phyloP scores from a whole-genome alignment of 1,140 invertebrate genomes.

The Drosophila sucinea region DNA sequence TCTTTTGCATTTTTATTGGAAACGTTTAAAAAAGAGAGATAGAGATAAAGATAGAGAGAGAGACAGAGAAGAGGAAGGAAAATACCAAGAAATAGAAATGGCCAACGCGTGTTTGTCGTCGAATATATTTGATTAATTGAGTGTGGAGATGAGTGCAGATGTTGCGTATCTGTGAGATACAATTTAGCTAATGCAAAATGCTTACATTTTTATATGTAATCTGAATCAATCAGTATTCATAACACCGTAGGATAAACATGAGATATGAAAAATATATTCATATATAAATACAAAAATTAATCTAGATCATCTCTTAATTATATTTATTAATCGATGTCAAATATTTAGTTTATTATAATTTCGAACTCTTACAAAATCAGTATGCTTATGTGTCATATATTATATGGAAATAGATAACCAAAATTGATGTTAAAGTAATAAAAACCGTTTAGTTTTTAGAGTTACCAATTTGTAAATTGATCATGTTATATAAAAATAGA shows the following conservation, averaged over 20 bases:
- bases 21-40: slow-evolving; percentile 12
- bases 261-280: neutral
- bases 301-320: too few relatives aligned
- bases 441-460: too few relatives aligned
- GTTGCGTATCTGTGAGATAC: slow-evolving; percentile 29
- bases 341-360: too few relatives aligned
- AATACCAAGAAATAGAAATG: slow-evolving; percentile 30
- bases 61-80: neutral
- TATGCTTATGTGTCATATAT: too few relatives aligned
- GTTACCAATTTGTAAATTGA: too few relatives aligned
- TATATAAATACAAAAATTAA: too few relatives aligned
- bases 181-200: neutral
- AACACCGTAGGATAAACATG: neutral
- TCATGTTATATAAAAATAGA: too few relatives aligned
- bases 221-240: neutral
- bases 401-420: too few relatives aligned
- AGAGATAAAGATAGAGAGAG: neutral
- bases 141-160: slow-evolving; percentile 51
- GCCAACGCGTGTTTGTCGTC: slow-evolving; percentile 62
- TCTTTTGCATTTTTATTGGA: slow-evolving; percentile 31
- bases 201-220: neutral
- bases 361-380: too few relatives aligned
- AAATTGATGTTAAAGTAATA: too few relatives aligned
- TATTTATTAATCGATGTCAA: too few relatives aligned
- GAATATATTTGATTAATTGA: slow-evolving; percentile 57